Base-by-base conservation (phyloP, 2,888 invertebrate genomes). In the Fragum sueziense region DNA sequence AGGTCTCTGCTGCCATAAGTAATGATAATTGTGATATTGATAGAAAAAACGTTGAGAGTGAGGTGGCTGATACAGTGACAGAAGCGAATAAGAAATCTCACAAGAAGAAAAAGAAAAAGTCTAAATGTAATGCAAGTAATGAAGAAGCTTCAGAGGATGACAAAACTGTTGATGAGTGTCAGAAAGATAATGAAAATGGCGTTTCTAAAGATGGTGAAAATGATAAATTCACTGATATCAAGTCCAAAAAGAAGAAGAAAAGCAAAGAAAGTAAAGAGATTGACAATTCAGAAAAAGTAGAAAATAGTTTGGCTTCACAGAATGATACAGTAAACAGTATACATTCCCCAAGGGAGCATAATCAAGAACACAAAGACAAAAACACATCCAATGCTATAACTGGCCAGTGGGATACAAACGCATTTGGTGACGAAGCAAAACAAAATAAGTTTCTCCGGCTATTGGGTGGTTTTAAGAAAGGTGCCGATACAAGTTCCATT, bases 401-500 rank as follows among this genome's bases (percentile, higher is more conserved):
- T n/a, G 88, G 89, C 11, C 89, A 90, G 74, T 90, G 90, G 90
- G 80, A 78, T 27, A 80, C 85, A 31, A 86, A 85, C 31, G 73
- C 86, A 27, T 85, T 89, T 74, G 88, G 84, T 20, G 83, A 82
- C 62, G 73, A 71, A 9, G 85, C 87, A 6, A 74, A 89, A 65
- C 88, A 90, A 77, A 85, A 88, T 54, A 90, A 90, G 83, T 90
- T 90, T 76, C 68, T 89, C 0, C 69, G 88, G 25, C 85, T 90
- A 17, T 31, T 90, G 7, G 90, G 90, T 37, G 90, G 89, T 17
- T 87, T 87, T 69, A 89, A 88, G 61, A 88, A 88, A 62, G 73
- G 71, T 31, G 70, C 71, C 17, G 69, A 74, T 34, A 34, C 70
- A 22, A 22, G 33, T 3, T 57, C 54, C 17, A 69, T 73, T 33